These are phyloP conservation scores for Montipora sp. DNA, from an alignment of 64 coral and sea anemone species.

Conservation along the genomic window DNA sequence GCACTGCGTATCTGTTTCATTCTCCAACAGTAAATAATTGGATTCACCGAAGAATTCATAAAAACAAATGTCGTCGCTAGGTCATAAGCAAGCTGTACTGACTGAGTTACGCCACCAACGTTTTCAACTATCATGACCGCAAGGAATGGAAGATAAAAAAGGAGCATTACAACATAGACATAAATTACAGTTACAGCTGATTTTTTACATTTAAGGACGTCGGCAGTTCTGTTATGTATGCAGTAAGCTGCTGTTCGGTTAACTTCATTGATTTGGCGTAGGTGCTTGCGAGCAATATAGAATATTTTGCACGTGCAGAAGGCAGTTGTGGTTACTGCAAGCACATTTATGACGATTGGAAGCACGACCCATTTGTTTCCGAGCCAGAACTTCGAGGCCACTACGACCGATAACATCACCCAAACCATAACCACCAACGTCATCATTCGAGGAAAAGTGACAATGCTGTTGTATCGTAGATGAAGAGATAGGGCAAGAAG, in stretches of 20 bases:
- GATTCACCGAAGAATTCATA: slow-evolving; percentile 49
- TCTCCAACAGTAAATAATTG: slow-evolving; percentile 58
- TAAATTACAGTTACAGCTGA: slow-evolving; percentile 17
- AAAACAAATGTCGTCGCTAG: slow-evolving; percentile 40
- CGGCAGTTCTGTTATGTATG: background rate
- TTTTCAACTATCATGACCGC: slow-evolving; percentile 39
- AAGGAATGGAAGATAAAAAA: slow-evolving; percentile 44
- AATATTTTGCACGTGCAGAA: background rate
- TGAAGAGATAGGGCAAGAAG: slow-evolving; percentile 41
- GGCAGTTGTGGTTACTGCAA: background rate
- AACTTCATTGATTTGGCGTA: slow-evolving; percentile 12
- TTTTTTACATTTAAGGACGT: slow-evolving; percentile 22
- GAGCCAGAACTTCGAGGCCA: slow-evolving; percentile 7
- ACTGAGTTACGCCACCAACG: background rate
- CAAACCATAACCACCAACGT: background rate
- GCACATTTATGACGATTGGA: background rate
- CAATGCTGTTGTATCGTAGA: slow-evolving; percentile 34
- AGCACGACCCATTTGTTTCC: background rate
- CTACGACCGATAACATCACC: background rate
- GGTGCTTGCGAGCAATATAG: slow-evolving; percentile 37
- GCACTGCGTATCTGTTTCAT: slow-evolving; percentile 21
- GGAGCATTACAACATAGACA: slow-evolving; percentile 7
- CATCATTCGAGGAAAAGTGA: background rate
- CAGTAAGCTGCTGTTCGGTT: background rate
- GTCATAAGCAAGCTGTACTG: slow-evolving; percentile 44